Evolutionary conservation across 2,113 vertebrate genomes (phyloP).

Genomic region (Cariama cristata): DNA sequence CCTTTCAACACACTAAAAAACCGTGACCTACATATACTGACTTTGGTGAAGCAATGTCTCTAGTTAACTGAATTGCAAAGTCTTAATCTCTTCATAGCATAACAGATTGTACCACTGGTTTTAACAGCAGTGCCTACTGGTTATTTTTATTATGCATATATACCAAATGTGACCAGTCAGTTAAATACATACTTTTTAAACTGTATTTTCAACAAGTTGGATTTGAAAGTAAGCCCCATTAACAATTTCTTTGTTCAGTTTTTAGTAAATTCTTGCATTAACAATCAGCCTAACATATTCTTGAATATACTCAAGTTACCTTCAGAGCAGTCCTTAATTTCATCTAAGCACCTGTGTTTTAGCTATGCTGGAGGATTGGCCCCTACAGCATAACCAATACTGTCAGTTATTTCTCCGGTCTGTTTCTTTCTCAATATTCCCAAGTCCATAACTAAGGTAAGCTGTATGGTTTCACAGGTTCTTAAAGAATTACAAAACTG

Average conservation of each 20-base stretch:
- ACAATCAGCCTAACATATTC: not conserved
- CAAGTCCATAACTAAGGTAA: not conserved
- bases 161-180: not conserved
- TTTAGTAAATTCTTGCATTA: not conserved
- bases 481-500: not conserved
- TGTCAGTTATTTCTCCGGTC: not conserved
- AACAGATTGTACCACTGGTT: conserved; percentile 18
- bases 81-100: conserved; percentile 28
- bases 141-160: not conserved
- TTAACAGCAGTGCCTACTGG: not conserved
- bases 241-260: not conserved
- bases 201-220: not conserved
- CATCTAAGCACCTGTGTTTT: not conserved
- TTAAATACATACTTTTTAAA: not conserved
- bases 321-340: not conserved
- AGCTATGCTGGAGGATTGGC: not conserved
- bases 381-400: not conserved
- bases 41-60: not conserved
- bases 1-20: conserved; percentile 22
- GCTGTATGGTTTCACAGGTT: not conserved
- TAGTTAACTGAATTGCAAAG: not conserved
- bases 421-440: not conserved
- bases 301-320: not conserved
- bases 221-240: not conserved
- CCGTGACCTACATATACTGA: conserved; percentile 46